phyloP scores from a whole-genome alignment of 2,113 vertebrate genomes.

The Acinonyx jubatus region DNA sequence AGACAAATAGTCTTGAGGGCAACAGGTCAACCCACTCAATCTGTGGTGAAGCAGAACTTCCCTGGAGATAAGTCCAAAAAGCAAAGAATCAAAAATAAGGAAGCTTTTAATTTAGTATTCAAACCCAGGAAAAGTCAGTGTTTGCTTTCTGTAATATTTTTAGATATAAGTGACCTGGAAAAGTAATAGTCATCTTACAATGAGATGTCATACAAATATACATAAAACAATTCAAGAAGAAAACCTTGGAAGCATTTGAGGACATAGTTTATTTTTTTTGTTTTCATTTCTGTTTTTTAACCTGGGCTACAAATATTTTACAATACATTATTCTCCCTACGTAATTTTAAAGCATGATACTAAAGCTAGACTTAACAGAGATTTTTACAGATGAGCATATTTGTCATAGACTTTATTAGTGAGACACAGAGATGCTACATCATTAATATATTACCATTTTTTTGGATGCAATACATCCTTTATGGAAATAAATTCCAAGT shows the following conservation, averaged over 20 bases:
- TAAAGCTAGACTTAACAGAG: not conserved
- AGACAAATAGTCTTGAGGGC: constrained; percentile 66
- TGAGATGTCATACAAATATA: not conserved
- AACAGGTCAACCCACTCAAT: constrained; percentile 67
- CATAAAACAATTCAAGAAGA: not conserved
- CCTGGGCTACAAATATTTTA: not conserved
- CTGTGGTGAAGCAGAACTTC: constrained; percentile 27
- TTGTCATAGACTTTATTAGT: not conserved
- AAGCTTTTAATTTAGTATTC: constrained; percentile 61
- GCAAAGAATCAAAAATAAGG: constrained; percentile 54
- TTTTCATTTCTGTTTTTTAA: not conserved
- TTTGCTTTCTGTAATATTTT: constrained; percentile 50
- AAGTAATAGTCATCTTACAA: not conserved
- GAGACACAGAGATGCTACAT: not conserved
- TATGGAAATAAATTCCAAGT: not conserved
- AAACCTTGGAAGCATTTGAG: not conserved
- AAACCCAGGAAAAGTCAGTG: constrained; percentile 36
- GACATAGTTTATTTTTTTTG: not conserved
- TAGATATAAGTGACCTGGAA: not conserved
- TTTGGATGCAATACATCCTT: not conserved
- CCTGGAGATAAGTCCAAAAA: constrained; percentile 60
- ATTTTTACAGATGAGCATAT: not conserved
- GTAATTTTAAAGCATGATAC: not conserved
- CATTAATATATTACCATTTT: not conserved
- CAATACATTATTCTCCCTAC: not conserved